Percentiles rank a stretch among this genome's conserved stretches.
Conservation (phyloP, 1,140 invertebrate species). For the Drosophila baimaii region DNA sequence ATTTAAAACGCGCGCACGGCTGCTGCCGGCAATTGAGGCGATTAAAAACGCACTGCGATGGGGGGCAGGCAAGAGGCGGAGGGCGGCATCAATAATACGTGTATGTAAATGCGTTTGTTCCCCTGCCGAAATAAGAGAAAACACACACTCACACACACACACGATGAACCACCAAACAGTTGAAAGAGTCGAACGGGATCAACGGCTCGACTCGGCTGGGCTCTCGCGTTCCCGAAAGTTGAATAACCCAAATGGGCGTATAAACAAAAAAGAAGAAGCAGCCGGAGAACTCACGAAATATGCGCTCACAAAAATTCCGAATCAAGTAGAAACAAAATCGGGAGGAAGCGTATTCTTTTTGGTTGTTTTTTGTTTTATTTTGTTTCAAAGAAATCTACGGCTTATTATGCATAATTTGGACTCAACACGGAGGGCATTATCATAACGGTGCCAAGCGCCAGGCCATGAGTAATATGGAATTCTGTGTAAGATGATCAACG, state of each 20-base stretch:
- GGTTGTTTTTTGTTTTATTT: too few relatives aligned
- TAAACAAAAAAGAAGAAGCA: slow-evolving; percentile 53
- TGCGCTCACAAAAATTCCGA: slow-evolving; percentile 26
- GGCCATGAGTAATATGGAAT: slow-evolving; percentile 28
- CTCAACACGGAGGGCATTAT: slow-evolving; percentile 8
- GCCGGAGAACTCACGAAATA: background rate
- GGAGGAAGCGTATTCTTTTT: background rate
- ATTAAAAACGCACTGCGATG: slow-evolving; percentile 43
- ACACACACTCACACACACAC: slow-evolving; percentile 29
- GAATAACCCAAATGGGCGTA: slow-evolving; percentile 81
- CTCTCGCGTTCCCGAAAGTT: slow-evolving; percentile 78
- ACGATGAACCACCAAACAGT: slow-evolving; percentile 53
- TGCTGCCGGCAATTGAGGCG: slow-evolving; percentile 51
- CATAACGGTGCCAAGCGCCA: slow-evolving; percentile 32
- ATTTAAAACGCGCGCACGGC: slow-evolving; percentile 44
- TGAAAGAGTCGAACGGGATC: slow-evolving; percentile 77
- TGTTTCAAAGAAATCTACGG: slow-evolving; percentile 38
- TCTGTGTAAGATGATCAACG: slow-evolving; percentile 34
- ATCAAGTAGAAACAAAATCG: slow-evolving; percentile 7
- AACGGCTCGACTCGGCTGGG: slow-evolving; percentile 63
- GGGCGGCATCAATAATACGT: slow-evolving; percentile 43
- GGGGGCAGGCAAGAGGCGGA: background rate
- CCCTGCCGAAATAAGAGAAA: slow-evolving; percentile 56
- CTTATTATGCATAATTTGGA: slow-evolving; percentile 59
- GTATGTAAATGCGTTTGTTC: slow-evolving; percentile 77